A percentile compares a stretch with the other conserved stretches of the same genome.
These are phyloP conservation scores for Diprion similis DNA, from an alignment of 1,140 invertebrate species.

Conservation along the genomic window DNA sequence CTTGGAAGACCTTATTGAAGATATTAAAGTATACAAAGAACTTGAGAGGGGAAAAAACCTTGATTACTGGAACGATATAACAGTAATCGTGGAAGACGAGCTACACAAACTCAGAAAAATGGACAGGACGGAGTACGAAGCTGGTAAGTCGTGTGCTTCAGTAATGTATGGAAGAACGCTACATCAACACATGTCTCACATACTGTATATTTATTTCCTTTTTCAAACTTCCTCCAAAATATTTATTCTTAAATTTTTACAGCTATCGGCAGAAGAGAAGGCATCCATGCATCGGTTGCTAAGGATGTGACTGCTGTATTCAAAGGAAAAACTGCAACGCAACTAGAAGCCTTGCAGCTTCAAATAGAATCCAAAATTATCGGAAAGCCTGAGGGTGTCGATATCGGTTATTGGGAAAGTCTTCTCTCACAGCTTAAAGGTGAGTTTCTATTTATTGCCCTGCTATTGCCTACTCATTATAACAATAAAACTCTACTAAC, in stretches of 20 bases:
- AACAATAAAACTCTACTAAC: conserved; percentile 4
- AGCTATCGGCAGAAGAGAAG: conserved; percentile 80
- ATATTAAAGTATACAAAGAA: conserved; percentile 94
- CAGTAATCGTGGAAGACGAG: conserved; percentile 95
- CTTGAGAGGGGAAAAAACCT: conserved; percentile 86
- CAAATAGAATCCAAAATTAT: conserved; percentile 91
- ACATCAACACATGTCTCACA: too few relatives aligned
- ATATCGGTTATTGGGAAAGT: conserved; percentile 98
- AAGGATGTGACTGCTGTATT: conserved; percentile 90
- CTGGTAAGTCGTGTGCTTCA: conserved; percentile 44
- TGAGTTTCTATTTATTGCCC: conserved; percentile 39
- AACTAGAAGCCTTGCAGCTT: conserved; percentile 82
- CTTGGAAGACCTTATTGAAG: conserved; percentile 96
- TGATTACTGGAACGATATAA: conserved; percentile 97
- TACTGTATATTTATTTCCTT: neutral
- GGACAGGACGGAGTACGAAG: conserved; percentile 71
- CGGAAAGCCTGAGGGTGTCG: conserved; percentile 86
- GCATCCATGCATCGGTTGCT: conserved; percentile 92
- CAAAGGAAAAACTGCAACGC: conserved; percentile 90
- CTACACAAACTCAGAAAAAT: conserved; percentile 85
- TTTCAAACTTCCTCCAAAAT: neutral
- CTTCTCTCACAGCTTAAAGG: conserved; percentile 90
- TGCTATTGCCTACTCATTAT: conserved; percentile 11
- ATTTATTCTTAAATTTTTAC: conserved; percentile 29
- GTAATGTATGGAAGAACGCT: neutral